Evolutionary conservation across 1,140 invertebrate species (phyloP).

Genomic region (Zaprionus taronus): DNA sequence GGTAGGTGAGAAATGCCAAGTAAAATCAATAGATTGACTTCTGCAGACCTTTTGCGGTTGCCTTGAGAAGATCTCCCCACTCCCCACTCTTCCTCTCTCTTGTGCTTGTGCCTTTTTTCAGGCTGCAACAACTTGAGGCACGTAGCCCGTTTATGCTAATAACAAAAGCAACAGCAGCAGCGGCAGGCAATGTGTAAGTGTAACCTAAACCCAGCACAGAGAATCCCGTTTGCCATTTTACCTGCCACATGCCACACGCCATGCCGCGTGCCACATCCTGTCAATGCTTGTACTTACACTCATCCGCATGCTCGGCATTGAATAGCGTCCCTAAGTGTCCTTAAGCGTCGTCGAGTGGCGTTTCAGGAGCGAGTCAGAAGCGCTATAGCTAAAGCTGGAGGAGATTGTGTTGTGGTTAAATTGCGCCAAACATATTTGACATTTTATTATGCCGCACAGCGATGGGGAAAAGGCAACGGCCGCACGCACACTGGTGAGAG

Average conservation of each 20-base stretch:
- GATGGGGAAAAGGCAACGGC: neutral
- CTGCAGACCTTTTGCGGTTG: constrained; percentile 20
- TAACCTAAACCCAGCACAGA: constrained; percentile 43
- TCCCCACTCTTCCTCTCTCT: neutral
- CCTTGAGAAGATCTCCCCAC: constrained; percentile 1
- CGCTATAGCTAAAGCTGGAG: constrained; percentile 20
- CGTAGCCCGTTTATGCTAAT: constrained; percentile 74
- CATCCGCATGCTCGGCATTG: constrained; percentile 51
- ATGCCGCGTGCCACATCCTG: constrained; percentile 20
- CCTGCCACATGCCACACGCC: constrained; percentile 56
- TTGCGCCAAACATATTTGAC: constrained; percentile 82
- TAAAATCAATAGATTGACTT: constrained; percentile 69
- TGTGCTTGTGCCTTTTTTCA: constrained; percentile 47
- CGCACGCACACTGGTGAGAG: neutral
- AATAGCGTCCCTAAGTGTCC: constrained; percentile 67
- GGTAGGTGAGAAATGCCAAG: constrained; percentile 55
- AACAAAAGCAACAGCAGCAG: constrained; percentile 42
- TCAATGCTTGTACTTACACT: constrained; percentile 28
- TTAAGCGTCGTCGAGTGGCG: constrained; percentile 70
- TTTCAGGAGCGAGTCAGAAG: constrained; percentile 29
- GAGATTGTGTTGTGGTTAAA: constrained; percentile 79
- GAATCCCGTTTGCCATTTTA: constrained; percentile 57
- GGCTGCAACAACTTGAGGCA: constrained; percentile 43
- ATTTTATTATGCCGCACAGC: constrained; percentile 71
- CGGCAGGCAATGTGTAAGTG: constrained; percentile 24